Base-by-base conservation (phyloP, 2,888 invertebrate genomes). In the Dryomyza anilis region DNA sequence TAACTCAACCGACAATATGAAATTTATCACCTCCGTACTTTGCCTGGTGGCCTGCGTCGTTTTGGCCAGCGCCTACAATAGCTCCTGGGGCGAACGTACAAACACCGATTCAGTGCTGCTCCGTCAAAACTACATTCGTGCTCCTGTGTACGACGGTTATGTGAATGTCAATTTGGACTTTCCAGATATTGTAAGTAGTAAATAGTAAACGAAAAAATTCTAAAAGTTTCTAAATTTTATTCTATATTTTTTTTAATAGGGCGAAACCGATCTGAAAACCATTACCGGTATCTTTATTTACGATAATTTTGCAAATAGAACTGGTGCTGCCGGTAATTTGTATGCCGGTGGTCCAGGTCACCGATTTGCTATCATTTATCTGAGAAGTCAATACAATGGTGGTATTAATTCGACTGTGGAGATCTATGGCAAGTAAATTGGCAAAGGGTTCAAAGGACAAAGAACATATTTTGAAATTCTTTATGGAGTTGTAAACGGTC, bases 271-370 rank as follows among this genome's bases (percentile, higher is more conserved):
- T 72, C 78, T 78, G 53, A 77, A 78, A 58, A 76, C 76, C 63
- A 80, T 80, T 58, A 79, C 80, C 60, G 79, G 78, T 14, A 80
- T 80, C 56, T 73, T 78, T 48, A 79, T 80, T 46, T 75, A 79
- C 63, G 80, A 80, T 70, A 79, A 79, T 67, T 79, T 80, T 59
- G 78, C 78, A 62, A 80, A 80, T 67, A 78, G 79, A 52, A 80
- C 80, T 21, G 80, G 80, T 45, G 80, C 79, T 57, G 79, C 80
- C 73, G 80, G 79, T 27, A 80, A 79, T 23, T 76, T 80, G 36
- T 80, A 78, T 65, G 78, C 80, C 21, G 80, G 80, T 67, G 80
- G 80, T 55, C 79, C 80, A 14, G 80, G 80, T 36, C 80, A 79
- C 63, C 78, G 78, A 71, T 79, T 78, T 71, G 80, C 79, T 14